These are phyloP conservation scores for Smittia aterrima DNA, from an alignment of 2,888 invertebrate species.

Conservation along the genomic window DNA sequence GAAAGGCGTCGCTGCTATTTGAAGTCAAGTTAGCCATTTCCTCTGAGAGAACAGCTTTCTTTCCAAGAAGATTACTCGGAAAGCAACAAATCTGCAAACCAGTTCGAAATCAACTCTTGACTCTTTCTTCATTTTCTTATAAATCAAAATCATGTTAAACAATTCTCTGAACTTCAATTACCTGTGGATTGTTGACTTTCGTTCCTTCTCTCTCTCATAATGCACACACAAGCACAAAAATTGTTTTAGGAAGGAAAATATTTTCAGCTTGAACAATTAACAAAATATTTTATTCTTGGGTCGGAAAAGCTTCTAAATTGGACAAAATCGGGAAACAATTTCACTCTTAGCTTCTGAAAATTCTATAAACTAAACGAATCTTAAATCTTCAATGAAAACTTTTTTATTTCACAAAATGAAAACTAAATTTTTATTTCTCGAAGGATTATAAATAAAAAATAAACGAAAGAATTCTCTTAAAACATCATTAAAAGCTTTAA, in stretches of 20 bases:
- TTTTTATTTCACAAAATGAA: neutral
- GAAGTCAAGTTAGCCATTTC: constrained; percentile 45
- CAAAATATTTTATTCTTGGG: too few species aligned
- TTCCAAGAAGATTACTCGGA: constrained; percentile 44
- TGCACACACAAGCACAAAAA: too few species aligned
- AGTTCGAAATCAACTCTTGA: too few species aligned
- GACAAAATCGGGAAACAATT: neutral
- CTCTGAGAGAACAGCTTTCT: constrained; percentile 45
- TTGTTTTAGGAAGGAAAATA: too few species aligned
- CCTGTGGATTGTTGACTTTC: too few species aligned
- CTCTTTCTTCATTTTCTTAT: too few species aligned
- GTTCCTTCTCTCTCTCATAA: too few species aligned
- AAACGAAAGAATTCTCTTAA: neutral
- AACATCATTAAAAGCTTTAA: neutral
- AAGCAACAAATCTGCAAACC: constrained; percentile 44
- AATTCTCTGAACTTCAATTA: too few species aligned
- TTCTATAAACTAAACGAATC: neutral
- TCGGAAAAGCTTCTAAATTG: neutral
- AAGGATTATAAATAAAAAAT: neutral
- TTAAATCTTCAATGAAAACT: neutral
- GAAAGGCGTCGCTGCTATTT: constrained; percentile 45
- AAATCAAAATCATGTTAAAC: too few species aligned
- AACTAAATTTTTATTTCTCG: neutral
- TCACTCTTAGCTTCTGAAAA: neutral
- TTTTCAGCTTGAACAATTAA: too few species aligned